Evolutionary conservation across 2,888 invertebrate genomes (phyloP), one percentile per base, ranked within the genome.

Genomic region (Miltochrista miniata): DNA sequence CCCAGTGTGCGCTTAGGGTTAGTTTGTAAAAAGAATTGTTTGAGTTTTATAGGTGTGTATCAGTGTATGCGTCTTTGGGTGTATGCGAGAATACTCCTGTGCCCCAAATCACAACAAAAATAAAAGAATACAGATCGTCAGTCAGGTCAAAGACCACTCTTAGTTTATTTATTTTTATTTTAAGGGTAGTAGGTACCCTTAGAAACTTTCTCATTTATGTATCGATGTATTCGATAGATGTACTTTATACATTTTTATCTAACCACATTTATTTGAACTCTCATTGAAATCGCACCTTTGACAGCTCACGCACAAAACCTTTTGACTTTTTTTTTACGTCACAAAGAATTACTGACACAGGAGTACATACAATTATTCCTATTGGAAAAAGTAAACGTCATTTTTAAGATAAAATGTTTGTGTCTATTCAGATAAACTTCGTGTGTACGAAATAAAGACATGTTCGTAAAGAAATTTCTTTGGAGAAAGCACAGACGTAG

Each of bases 271-370:
- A 24, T 24, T 24, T 24, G 39, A 41, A n/a, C 55, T 52, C 62
- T 57, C 51, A 60, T 57, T 59, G 55, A 57, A 48, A 59, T 64
- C 70, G 48, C 67, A 61, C 72, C 74, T 72, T 71, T 73, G 72
- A 73, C 73, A 71, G 61, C 59, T 64, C 57, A 61, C 56, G 57
- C 57, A 65, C 58, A 68, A 67, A 69, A 59, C 54, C 63, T 62
- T 66, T 59, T 54, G 56, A 50, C 53, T 58, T 33, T 56, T 56
- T 47, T 56, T 56, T 48, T 38, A 43, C 44, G 31, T 14, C 31
- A 43, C 43, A 41, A 35, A 33, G 33, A 36, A 48, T 35, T 33
- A 37, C 13, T 40, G 14, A 18, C 34, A 51, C 53, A 59, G 43
- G 54, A 59, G 39, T 52, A 51, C 35, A 39, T 7, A 3, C n/a